Base-by-base conservation (phyloP, 2,888 invertebrate genomes). In the Melieria omissa region DNA sequence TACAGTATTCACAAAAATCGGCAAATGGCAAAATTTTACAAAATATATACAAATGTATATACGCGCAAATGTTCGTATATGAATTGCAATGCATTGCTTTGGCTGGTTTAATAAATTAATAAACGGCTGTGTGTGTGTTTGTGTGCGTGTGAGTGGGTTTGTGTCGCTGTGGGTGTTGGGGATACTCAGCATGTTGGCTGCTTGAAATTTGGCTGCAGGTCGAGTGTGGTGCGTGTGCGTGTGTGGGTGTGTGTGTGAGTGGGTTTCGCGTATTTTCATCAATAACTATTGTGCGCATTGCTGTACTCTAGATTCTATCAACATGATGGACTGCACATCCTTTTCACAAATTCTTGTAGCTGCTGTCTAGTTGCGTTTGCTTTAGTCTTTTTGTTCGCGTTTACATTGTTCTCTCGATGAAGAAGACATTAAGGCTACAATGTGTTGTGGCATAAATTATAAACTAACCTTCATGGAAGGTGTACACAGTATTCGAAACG, bases 401-500 rank as follows among this genome's bases (percentile, higher is more conserved):
- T 8, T 41, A 54, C 47, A 14, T 47, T 60, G 10, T 41, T 12
- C 45, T 70, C n/a, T 42, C 47, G 49, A 62, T 49, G 45, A 14
- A 62, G 41, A 4, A 6, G 42, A 47, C 52, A 6, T 65, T 58
- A 67, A 67, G 66, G 66, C 66, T 60, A 60, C 42, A 47, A 60
- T 57, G 58, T 67, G 66, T 66, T 62, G 61, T 63, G 46, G 14
- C 55, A 73, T 70, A 70, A 73, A 75, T 70, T 70, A 73, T 72
- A 61, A 68, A 67, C 69, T 52, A 42, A 75, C 77, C 78, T 77
- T 78, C 78, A 77, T 73, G 63, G 78, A 78, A 78, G 78, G 75
- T 65, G 72, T 68, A 73, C 71, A 74, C 6, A 58, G 16, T 60
- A 57, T 52, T 45, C 47, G 49, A 64, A 64, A 64, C 63, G 46